phyloP scores from a whole-genome alignment of 1,140 invertebrate genomes.

The Brachionus manjavacas region DNA sequence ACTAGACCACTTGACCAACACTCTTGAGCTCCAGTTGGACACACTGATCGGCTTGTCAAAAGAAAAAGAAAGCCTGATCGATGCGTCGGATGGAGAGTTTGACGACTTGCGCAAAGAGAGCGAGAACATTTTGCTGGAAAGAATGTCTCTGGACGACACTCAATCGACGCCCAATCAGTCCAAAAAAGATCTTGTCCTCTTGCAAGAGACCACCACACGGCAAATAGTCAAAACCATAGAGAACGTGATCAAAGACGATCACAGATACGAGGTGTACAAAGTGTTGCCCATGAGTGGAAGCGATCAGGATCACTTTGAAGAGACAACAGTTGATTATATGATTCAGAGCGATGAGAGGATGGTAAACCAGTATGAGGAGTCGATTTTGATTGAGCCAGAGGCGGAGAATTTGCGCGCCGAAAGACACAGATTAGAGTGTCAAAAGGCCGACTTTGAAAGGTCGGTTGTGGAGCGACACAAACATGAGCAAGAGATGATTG shows the following conservation, averaged over 20 bases:
- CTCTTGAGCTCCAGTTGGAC: constrained; percentile 4
- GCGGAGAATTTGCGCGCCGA: background rate
- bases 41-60: background rate
- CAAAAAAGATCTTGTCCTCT: background rate
- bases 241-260: constrained; percentile 6
- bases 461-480: background rate
- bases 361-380: background rate
- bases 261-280: background rate
- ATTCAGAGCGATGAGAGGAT: background rate
- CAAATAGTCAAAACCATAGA: background rate
- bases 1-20: constrained; percentile 3
- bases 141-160: constrained; percentile 16
- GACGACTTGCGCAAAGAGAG: constrained; percentile 22
- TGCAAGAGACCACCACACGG: background rate
- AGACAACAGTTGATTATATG: constrained; percentile 28
- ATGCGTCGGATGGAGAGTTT: background rate
- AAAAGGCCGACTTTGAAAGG: background rate
- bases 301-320: background rate
- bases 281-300: background rate
- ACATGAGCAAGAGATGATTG: background rate
- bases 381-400: background rate
- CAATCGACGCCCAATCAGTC: constrained; percentile 8
- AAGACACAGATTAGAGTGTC: background rate
- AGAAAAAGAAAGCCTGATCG: background rate
- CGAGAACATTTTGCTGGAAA: constrained; percentile 24